Base-by-base conservation (phyloP, 2,113 vertebrate genomes). In the Patagioenas fasciata region DNA sequence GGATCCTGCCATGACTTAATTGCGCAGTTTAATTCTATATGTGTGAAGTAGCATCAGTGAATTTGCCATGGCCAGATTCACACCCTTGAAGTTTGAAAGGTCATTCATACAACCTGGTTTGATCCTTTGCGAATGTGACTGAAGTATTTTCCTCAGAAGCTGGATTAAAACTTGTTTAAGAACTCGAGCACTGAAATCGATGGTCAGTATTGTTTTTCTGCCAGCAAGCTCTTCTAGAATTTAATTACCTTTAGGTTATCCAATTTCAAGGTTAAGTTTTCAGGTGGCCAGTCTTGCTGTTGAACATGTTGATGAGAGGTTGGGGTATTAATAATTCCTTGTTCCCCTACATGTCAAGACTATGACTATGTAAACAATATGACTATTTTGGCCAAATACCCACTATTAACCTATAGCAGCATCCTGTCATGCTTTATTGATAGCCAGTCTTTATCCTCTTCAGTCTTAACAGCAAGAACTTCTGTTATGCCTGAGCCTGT, bases 211-310 rank as follows among this genome's bases (percentile, higher is more conserved):
- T 93, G 34, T n/a, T 94, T 90, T 92, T 84, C 80, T 34, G 47
- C 28, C 13, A 79, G 34, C 75, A 89, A 74, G 11, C 24, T 91
- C 47, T 74, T 92, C 42, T 74, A 74, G 65, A 88, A 81, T 95
- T 92, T 64, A 86, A 56, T 86, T 92, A 86, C 29, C 32, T 71
- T 67, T 69, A 57, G 36, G 75, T 86, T 93, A 83, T 95, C 88
- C 88, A 42, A 78, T 96, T 96, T 91, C 92, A 92, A 83, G 94
- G 83, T 90, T 47, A 80, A 70, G 17, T 80, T 93, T 95, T 94
- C 60, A 84, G 75, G 56, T 84, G 88, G 62, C 36, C 16, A 58
- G 36, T 58, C 72, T 80, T 84, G 18, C n/a, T 90, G 69, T 70
- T 70, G 40, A 69, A n/a, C 13, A 10, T 28, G 17, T 62, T 89